phyloP scores from a whole-genome alignment of 2,113 vertebrate species.

The Malurus elegans region DNA sequence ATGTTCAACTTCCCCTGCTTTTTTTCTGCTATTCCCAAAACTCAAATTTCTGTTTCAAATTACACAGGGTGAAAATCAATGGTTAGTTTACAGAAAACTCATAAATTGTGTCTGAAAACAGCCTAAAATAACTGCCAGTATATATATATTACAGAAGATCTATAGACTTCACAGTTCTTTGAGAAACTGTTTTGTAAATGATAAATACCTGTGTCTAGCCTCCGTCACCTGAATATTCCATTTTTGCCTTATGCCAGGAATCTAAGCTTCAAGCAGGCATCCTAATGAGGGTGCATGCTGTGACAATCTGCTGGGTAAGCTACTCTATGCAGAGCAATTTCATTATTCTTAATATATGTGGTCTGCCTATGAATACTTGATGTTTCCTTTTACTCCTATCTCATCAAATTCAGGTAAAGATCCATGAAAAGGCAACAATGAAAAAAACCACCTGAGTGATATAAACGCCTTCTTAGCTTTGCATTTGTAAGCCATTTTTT shows the following conservation, averaged over 20 bases:
- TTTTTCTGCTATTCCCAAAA: not conserved
- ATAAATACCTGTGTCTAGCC: slow-evolving; percentile 60
- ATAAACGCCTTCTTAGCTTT: slow-evolving; percentile 39
- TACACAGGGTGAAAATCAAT: not conserved
- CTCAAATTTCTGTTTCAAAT: not conserved
- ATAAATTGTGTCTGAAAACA: not conserved
- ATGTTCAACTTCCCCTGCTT: not conserved
- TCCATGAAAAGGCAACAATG: slow-evolving; percentile 1
- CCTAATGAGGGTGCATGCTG: slow-evolving; percentile 74
- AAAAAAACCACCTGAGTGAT: not conserved
- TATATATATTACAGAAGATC: not conserved
- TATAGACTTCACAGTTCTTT: slow-evolving; percentile 20
- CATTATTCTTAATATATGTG: slow-evolving; percentile 73
- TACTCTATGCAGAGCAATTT: slow-evolving; percentile 64
- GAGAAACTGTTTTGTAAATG: slow-evolving; percentile 57
- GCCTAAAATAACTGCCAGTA: not conserved
- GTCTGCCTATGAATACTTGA: slow-evolving; percentile 37
- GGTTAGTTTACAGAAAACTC: not conserved
- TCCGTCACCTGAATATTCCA: slow-evolving; percentile 56
- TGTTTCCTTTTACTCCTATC: slow-evolving; percentile 53
- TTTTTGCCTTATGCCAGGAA: slow-evolving; percentile 58
- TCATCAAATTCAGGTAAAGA: slow-evolving; percentile 60
- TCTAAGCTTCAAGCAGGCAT: slow-evolving; percentile 67
- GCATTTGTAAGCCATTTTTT: slow-evolving; percentile 44
- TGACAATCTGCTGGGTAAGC: slow-evolving; percentile 75